Evolutionary conservation across 2,113 vertebrate genomes (phyloP).

Genomic region (Eptesicus fuscus): DNA sequence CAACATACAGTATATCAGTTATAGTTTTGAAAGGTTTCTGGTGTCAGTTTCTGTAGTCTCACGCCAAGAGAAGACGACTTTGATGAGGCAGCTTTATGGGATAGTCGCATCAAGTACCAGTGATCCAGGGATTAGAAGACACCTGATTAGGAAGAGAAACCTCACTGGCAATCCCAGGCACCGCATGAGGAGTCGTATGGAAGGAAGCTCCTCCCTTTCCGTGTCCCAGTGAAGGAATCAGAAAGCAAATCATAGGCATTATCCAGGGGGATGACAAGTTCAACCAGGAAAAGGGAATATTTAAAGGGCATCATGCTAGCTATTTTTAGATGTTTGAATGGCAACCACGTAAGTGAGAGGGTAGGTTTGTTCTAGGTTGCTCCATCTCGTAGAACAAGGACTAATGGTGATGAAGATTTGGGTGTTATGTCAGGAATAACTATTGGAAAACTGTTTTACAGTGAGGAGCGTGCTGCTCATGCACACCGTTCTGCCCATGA

Average conservation of each 20-base stretch:
- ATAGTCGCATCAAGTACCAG: background rate
- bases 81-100: background rate
- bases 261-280: background rate
- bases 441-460: background rate
- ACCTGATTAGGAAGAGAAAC: background rate
- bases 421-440: background rate
- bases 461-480: background rate
- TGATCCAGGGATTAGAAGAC: background rate
- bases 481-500: too few species aligned
- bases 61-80: background rate
- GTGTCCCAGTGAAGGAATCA: background rate
- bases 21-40: background rate
- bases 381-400: background rate
- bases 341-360: background rate
- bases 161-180: background rate
- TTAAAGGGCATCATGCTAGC: background rate
- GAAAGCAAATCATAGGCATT: background rate
- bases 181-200: accelerated
- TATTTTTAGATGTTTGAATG: background rate
- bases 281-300: background rate
- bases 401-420: background rate
- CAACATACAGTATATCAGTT: background rate
- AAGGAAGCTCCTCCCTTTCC: background rate
- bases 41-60: background rate
- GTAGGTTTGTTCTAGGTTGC: background rate